Base-by-base conservation (phyloP, 1,140 invertebrate species). In the Solenopsis fugax region DNA sequence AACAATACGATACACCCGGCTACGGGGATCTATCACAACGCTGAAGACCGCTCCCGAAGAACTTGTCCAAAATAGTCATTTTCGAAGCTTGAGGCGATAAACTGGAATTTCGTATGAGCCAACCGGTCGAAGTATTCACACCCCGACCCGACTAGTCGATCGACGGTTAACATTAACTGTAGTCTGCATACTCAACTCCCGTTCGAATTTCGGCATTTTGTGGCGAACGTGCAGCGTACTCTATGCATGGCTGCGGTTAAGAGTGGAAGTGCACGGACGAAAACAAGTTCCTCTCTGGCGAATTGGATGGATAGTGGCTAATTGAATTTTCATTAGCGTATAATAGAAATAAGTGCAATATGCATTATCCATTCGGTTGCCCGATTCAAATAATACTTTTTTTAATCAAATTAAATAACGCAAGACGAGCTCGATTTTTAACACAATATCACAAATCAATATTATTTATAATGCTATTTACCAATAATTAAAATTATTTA, bases 151-250 rank as follows among this genome's bases (percentile, higher is more conserved):
- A 48, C 41, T 56, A 50, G 65, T n/a, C n/a, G 41, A 65, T 71
- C 81, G 41, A 73, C 41, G 54, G 52, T 50, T 73, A 60, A 62
- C 80, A 37, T 73, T 60, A 84, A 84, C 69, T 75, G 54, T 34
- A 58, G 24, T 34, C 24, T 37, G 21, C 52, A 13, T 52, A 41
- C 24, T 50, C 37, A 71, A 71, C 65, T 82, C 37, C 9, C 18
- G 48, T 73, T 82, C 41, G 80, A 82, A 82, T 82, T 82, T 60
- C 52, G 18, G 71, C 80, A 82, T 82, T 82, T 82, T 82, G 65
- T 24, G 78, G 78, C 67, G 24, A 72, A 16, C 50, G 24, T 80
- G 41, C 24, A 45, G 41, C 24, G 37, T 60, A 18, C 3, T 16
- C 10, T 4, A 0, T 41, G 50, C 64, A 48, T 48, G 37, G 41